Base-by-base conservation (phyloP, 2,888 invertebrate species). In the Drosophila mimica region DNA sequence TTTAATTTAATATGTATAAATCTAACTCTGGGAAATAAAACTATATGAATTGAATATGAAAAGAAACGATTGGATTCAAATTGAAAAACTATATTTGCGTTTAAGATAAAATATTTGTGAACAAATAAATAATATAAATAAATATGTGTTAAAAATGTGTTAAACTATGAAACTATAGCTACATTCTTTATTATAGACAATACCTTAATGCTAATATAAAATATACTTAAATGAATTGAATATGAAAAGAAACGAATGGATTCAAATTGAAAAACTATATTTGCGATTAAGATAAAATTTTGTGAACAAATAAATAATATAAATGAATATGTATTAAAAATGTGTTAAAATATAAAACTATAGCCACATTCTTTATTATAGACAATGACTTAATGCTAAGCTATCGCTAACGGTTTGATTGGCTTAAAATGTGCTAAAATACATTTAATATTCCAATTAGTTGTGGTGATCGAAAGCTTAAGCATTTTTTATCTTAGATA, bases 381-480 rank as follows among this genome's bases (percentile, higher is more conserved):
- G 25, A 15, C 15, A 46, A 46, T 46, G 8, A 46, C 15, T 46
- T 15, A 46, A 15, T 25, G 8, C 4, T 25, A 25, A 7, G 7
- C 7, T 20, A 25, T 15, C 2, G 46, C 4, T 25, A 46, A 25
- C 8, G 4, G 8, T 46, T 46, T 25, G 8, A 46, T n/a, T 6
- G 11, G 51, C n/a, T 31, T 20, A 51, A 40, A 31, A 25, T 46
- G 40, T n/a, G 52, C n/a, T 15, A 48, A 73, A 73, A 33, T 15
- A 30, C 0, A 54, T 48, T 58, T 34, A 71, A 43, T 58, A 13
- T 25, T 17, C 4, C 51, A 58, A 68, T 76, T 76, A 33, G 46
- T 38, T 34, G 51, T 31, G 59, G 53, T 33, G 66, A 34, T 51
- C 49, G 53, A 43, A 62, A 56, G 33, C 36, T 58, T 17, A 38